phyloP scores from a whole-genome alignment of 2,888 invertebrate species.

The Ptilodon capucinus region DNA sequence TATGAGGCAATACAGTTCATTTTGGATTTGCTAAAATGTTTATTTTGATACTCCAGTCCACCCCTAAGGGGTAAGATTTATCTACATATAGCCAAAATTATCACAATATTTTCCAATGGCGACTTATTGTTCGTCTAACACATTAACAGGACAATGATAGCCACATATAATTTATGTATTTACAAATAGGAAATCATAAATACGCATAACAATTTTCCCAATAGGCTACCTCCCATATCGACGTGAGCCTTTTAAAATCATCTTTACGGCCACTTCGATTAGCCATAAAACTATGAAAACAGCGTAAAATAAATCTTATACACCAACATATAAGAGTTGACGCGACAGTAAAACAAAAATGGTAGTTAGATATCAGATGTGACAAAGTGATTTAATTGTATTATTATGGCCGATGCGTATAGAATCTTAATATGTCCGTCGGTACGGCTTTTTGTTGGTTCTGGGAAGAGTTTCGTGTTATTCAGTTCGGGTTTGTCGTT shows the following conservation, averaged over 20 bases:
- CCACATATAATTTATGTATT: background rate
- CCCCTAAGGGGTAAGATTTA: no score
- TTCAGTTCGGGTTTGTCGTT: slow-evolving; percentile 47
- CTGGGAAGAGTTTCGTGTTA: slow-evolving; percentile 60
- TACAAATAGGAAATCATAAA: slow-evolving; percentile 25
- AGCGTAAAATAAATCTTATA: slow-evolving; percentile 15
- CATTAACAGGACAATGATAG: background rate
- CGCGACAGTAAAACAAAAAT: slow-evolving; percentile 26
- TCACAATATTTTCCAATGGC: background rate
- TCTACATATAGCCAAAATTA: background rate
- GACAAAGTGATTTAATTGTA: slow-evolving; percentile 74
- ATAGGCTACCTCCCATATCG: slow-evolving; percentile 61
- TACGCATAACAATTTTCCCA: slow-evolving; percentile 46
- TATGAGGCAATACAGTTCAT: no score
- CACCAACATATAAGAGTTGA: slow-evolving; percentile 13
- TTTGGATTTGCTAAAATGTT: no score
- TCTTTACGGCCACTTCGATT: slow-evolving; percentile 35
- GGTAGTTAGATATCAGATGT: slow-evolving; percentile 39
- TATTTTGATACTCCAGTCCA: no score
- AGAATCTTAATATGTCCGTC: slow-evolving; percentile 58
- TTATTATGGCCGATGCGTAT: slow-evolving; percentile 65
- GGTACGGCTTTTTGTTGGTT: slow-evolving; percentile 56
- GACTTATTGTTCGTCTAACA: background rate
- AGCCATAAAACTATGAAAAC: background rate
- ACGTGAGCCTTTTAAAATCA: slow-evolving; percentile 48